These are phyloP conservation scores for Cynopterus sphinx DNA, from an alignment of 2,797 vertebrate genomes.

Conservation along the genomic window DNA sequence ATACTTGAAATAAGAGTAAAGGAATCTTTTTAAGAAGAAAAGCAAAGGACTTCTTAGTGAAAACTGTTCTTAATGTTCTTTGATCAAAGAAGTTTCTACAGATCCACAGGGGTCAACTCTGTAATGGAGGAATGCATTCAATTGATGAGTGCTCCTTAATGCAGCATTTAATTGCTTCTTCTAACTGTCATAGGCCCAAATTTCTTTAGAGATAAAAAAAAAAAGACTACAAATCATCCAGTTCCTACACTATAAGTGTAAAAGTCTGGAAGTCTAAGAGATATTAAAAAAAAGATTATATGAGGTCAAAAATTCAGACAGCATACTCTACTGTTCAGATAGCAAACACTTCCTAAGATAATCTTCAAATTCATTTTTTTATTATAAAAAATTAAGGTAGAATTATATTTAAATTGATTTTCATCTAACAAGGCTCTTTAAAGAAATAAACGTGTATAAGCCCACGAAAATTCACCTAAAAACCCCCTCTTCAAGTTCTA, in stretches of 20 bases:
- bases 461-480: not conserved
- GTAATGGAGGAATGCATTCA: constrained; percentile 27
- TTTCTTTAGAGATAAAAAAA: constrained; percentile 27
- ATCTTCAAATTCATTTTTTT: not conserved
- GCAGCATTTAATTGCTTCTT: constrained; percentile 31
- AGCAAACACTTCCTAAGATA: not conserved
- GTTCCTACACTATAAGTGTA: not conserved
- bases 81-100: constrained; percentile 36
- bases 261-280: not conserved
- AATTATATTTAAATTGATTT: not conserved
- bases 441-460: not conserved
- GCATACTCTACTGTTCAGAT: not conserved
- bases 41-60: not conserved
- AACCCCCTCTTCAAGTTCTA: not conserved
- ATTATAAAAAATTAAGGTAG: not conserved
- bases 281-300: not conserved
- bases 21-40: constrained; percentile 32
- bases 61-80: constrained; percentile 44
- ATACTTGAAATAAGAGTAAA: not conserved
- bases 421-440: not conserved
- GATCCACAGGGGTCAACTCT: not conserved
- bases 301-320: not conserved
- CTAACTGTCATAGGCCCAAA: not conserved
- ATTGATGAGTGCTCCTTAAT: constrained; percentile 39
- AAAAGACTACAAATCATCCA: not conserved